phyloP scores from a whole-genome alignment of 2,113 vertebrate species.

The Phylloscopus whistleri region DNA sequence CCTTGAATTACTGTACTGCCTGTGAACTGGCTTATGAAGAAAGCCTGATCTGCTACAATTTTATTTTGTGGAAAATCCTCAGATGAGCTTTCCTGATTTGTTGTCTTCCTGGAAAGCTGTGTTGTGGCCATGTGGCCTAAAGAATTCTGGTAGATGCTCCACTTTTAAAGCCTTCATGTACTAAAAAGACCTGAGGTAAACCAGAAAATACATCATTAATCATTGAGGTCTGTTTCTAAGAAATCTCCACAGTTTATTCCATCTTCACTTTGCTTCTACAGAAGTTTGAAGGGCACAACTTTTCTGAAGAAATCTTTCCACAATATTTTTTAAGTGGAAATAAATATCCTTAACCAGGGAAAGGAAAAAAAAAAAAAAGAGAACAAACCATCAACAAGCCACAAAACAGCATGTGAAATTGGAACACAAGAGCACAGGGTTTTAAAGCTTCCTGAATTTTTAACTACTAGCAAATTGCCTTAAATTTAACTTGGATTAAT shows the following conservation, averaged over 20 bases:
- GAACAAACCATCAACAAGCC: background rate
- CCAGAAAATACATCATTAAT: background rate
- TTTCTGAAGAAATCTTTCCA: background rate
- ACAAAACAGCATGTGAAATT: constrained; percentile 30
- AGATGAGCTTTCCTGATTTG: background rate
- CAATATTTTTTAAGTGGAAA: background rate
- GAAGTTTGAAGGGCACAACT: background rate
- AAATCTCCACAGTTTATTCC: background rate
- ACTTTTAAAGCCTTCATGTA: background rate
- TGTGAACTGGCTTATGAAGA: background rate
- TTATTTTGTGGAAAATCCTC: background rate
- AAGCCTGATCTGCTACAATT: background rate
- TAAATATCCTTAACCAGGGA: background rate
- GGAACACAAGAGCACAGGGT: constrained; percentile 7
- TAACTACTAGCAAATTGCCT: constrained; percentile 67
- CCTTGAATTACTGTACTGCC: background rate
- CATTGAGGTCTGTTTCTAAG: background rate
- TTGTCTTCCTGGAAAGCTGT: constrained; percentile 30
- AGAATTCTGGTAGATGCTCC: background rate
- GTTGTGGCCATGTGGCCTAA: background rate
- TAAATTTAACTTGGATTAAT: constrained; percentile 64
- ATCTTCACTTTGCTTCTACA: background rate
- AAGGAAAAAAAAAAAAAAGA: background rate
- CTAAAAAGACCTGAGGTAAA: background rate
- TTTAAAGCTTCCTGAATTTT: constrained; percentile 64